Evolutionary conservation across 2,797 vertebrate genomes (phyloP).

Genomic region (Telmatherina bonti): DNA sequence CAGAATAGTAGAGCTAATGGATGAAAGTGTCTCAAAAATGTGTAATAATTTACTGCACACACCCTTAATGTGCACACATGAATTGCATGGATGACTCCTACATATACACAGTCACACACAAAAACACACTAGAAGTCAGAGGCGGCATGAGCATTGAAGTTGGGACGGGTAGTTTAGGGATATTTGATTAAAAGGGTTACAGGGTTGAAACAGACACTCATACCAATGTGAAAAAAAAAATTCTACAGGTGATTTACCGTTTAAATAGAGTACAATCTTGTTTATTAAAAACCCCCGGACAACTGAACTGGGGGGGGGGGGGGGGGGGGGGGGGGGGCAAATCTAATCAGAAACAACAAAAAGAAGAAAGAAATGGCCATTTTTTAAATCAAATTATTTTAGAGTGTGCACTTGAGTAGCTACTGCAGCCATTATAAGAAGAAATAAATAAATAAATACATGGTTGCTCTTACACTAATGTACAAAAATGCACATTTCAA

Average conservation of each 20-base stretch:
- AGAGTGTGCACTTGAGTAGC: conserved; percentile 39
- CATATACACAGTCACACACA: conserved; percentile 14
- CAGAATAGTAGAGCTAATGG: not conserved
- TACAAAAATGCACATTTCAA: conserved; percentile 43
- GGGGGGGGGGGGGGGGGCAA: too few relatives aligned
- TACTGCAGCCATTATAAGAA: conserved; percentile 42
- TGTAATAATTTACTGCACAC: conserved; percentile 6
- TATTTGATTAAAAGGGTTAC: conserved; percentile 53
- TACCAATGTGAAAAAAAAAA: conserved; percentile 7
- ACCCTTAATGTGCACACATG: conserved; percentile 26
- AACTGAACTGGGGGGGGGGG: conserved; percentile 31
- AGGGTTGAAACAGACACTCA: conserved; percentile 51
- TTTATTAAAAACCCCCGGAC: conserved; percentile 35
- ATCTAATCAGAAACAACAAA: conserved; percentile 35
- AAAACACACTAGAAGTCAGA: conserved; percentile 6
- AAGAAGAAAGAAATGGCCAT: conserved; percentile 4
- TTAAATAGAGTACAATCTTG: conserved; percentile 43
- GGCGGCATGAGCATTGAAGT: conserved; percentile 36
- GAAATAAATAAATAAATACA: not conserved
- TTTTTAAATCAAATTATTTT: conserved; percentile 61
- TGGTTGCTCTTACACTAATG: conserved; percentile 13
- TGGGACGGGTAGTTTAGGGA: conserved; percentile 46
- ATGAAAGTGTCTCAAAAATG: conserved; percentile 19
- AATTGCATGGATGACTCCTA: conserved; percentile 3
- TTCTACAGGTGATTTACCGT: conserved; percentile 17